Percentiles rank a stretch among this genome's conserved stretches.
phyloP scores from a whole-genome alignment of 2,888 invertebrate genomes.

The Cerceris rybyensis region DNA sequence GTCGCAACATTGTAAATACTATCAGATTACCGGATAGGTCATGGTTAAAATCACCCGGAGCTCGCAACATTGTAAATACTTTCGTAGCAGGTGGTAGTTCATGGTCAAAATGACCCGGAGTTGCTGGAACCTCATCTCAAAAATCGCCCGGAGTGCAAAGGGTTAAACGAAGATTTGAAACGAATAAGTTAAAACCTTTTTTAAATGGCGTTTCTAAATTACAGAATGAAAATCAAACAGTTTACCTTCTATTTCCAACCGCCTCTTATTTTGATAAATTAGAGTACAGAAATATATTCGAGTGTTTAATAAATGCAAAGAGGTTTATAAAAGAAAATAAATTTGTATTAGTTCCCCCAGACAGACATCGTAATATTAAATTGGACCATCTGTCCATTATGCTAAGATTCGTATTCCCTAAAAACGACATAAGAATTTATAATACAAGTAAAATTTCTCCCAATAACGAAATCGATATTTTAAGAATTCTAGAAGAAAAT shows the following conservation, averaged over 20 bases:
- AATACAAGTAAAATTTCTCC: neutral
- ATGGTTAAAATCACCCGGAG: too few species aligned
- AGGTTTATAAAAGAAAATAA: neutral
- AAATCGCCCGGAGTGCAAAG: too few species aligned
- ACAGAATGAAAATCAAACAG: neutral
- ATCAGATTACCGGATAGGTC: too few species aligned
- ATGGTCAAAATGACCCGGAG: too few species aligned
- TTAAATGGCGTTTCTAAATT: constrained; percentile 8
- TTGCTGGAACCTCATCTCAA: too few species aligned
- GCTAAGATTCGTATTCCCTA: constrained; percentile 20
- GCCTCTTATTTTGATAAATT: constrained; percentile 10
- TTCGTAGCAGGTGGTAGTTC: too few species aligned
- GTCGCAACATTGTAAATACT: too few species aligned
- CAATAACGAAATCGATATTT: neutral
- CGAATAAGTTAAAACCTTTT: neutral
- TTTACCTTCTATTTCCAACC: neutral
- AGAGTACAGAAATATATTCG: constrained; percentile 9
- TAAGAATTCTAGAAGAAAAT: neutral
- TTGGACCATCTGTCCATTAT: neutral
- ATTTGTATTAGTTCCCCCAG: constrained; percentile 15
- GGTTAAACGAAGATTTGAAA: constrained; percentile 4
- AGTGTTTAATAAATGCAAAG: neutral
- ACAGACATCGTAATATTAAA: neutral
- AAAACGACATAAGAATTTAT: constrained; percentile 8
- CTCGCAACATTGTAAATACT: too few species aligned